These are phyloP conservation scores for Hemichromis elongatus DNA, from an alignment of 2,113 vertebrate genomes.

Conservation along the genomic window DNA sequence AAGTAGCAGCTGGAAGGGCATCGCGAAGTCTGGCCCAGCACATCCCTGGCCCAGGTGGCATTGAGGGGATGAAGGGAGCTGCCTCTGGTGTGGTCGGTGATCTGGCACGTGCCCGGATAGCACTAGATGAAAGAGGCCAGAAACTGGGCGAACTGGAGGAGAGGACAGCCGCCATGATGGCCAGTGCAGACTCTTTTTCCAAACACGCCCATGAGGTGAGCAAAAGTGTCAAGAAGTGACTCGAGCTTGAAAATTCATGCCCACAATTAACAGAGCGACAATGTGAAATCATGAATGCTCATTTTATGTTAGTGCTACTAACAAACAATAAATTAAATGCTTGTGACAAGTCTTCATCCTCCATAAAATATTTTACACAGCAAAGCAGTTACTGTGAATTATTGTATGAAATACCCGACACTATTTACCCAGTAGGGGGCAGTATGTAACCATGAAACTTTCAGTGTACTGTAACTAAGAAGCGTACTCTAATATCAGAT, in stretches of 20 bases:
- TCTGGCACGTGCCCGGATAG: slow-evolving; percentile 88
- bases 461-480: neutral
- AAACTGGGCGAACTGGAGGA: slow-evolving; percentile 95
- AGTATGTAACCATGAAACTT: neutral
- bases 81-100: slow-evolving; percentile 94
- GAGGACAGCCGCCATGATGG: slow-evolving; percentile 93
- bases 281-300: neutral
- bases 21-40: slow-evolving; percentile 94
- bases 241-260: neutral
- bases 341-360: neutral
- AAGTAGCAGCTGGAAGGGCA: slow-evolving; percentile 87
- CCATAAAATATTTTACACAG: neutral
- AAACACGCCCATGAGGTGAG: slow-evolving; percentile 94
- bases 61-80: slow-evolving; percentile 96
- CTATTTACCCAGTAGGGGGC: slow-evolving; percentile 12
- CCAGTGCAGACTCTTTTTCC: slow-evolving; percentile 94
- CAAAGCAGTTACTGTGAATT: neutral
- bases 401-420: neutral
- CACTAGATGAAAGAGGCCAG: slow-evolving; percentile 94
- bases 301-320: neutral
- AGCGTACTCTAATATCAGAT: neutral
- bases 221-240: neutral
- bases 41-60: slow-evolving; percentile 91
- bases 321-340: neutral
- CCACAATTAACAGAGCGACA: neutral